Evolutionary conservation across 2,113 vertebrate genomes (phyloP).

Genomic region (Xyrauchen texanus): DNA sequence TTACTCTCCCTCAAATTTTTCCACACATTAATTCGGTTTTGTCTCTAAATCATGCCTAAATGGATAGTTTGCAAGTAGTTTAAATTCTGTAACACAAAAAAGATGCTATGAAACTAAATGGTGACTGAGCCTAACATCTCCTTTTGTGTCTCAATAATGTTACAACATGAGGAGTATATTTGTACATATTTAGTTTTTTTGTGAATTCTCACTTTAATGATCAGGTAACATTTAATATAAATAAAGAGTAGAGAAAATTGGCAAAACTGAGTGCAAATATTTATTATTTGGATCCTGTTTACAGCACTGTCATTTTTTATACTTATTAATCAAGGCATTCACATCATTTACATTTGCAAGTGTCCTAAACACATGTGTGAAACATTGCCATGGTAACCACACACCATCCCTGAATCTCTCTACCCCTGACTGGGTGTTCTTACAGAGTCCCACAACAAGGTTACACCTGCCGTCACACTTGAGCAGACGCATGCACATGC

Average conservation of each 20-base stretch:
- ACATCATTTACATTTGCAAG: constrained; percentile 25
- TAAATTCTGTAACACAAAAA: no score
- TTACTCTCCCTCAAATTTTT: no score
- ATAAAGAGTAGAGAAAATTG: background rate
- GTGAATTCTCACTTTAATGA: no score
- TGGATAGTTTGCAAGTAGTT: no score
- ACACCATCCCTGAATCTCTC: constrained; percentile 58
- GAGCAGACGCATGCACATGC: constrained; percentile 8
- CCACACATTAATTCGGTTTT: no score
- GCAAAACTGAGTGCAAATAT: background rate
- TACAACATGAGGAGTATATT: no score
- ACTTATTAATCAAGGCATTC: background rate
- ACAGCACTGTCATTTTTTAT: no score
- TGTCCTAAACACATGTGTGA: constrained; percentile 55
- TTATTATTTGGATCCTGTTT: background rate
- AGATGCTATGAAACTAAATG: no score
- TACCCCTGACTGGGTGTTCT: constrained; percentile 65
- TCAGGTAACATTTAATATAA: background rate
- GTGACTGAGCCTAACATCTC: no score
- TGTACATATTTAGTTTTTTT: no score
- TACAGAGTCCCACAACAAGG: constrained; percentile 42
- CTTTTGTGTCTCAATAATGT: no score
- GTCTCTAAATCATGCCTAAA: no score
- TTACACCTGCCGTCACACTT: constrained; percentile 36
- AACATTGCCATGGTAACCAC: constrained; percentile 63